These are phyloP conservation scores for Balanococcus diminutus DNA, from an alignment of 2,888 invertebrate species.

Conservation along the genomic window DNA sequence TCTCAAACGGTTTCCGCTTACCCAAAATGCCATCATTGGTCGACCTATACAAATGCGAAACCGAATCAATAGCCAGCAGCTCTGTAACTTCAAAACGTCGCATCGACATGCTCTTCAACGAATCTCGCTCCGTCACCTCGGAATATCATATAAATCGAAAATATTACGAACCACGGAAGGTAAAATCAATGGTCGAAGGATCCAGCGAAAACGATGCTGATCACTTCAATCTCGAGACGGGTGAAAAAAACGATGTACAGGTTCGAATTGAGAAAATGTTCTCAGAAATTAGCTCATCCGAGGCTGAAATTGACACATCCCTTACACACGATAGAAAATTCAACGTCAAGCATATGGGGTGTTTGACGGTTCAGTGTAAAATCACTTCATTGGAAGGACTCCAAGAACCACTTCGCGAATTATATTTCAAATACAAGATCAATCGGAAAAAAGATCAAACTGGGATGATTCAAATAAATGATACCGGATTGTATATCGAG, in stretches of 20 bases:
- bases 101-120: conserved; percentile 86
- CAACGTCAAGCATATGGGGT: conserved; percentile 79
- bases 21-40: conserved; percentile 40
- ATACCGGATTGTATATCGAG: conserved; percentile 69
- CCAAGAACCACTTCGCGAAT: conserved; percentile 77
- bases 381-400: conserved; percentile 83
- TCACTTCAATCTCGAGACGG: background rate
- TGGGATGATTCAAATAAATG: conserved; percentile 68
- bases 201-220: conserved; percentile 34
- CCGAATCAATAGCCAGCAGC: conserved; percentile 55
- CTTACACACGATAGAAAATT: conserved; percentile 57
- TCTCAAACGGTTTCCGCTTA: conserved; percentile 27
- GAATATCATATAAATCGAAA: conserved; percentile 60
- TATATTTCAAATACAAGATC: conserved; percentile 65
- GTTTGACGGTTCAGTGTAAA: conserved; percentile 74
- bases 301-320: conserved; percentile 52
- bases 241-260: conserved; percentile 66
- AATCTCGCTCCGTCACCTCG: conserved; percentile 67
- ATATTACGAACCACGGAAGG: conserved; percentile 5
- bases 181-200: conserved; percentile 60
- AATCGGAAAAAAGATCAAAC: background rate
- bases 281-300: conserved; percentile 62
- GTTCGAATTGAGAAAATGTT: conserved; percentile 87
- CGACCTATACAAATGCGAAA: conserved; percentile 51
- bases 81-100: conserved; percentile 71